phyloP scores from a whole-genome alignment of 2,797 vertebrate species.

The Craterocephalus amniculus region DNA sequence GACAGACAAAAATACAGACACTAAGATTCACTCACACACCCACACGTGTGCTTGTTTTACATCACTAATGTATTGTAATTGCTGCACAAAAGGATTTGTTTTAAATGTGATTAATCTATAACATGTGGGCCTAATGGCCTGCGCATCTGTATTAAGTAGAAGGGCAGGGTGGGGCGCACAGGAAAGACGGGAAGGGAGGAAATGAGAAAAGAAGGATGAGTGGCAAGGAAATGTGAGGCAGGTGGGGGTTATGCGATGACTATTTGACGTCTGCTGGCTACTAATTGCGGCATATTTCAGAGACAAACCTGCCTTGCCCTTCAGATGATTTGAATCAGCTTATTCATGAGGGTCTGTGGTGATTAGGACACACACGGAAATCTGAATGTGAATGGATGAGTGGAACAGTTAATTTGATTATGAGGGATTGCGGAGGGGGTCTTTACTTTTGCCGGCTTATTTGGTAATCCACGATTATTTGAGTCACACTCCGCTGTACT shows the following conservation, averaged over 20 bases:
- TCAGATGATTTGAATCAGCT: conserved; percentile 48
- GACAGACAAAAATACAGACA: conserved; percentile 40
- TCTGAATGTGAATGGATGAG: conserved; percentile 61
- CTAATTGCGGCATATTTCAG: conserved; percentile 62
- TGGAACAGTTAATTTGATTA: conserved; percentile 65
- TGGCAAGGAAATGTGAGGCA: conserved; percentile 30
- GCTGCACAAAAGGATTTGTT: conserved; percentile 22
- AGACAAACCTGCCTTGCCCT: conserved; percentile 25
- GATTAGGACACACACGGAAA: conserved; percentile 48
- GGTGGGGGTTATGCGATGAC: conserved; percentile 40
- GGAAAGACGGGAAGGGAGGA: conserved; percentile 30
- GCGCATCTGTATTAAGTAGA: conserved; percentile 42
- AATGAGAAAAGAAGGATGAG: conserved; percentile 34
- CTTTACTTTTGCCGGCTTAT: not conserved
- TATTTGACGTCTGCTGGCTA: conserved; percentile 41
- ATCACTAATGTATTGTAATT: conserved; percentile 5
- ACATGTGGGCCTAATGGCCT: conserved; percentile 47
- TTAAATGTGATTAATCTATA: conserved; percentile 46
- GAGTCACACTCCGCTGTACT: not conserved
- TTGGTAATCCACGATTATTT: conserved; percentile 2
- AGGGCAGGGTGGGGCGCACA: not conserved
- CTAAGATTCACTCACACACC: conserved; percentile 33
- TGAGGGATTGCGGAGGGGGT: conserved; percentile 34
- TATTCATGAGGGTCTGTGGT: conserved; percentile 55
- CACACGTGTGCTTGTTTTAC: conserved; percentile 28